Percentiles rank a stretch among this genome's conserved stretches.
phyloP scores from a whole-genome alignment of 2,888 invertebrate species.

The Pseudeuparius sepicola region DNA sequence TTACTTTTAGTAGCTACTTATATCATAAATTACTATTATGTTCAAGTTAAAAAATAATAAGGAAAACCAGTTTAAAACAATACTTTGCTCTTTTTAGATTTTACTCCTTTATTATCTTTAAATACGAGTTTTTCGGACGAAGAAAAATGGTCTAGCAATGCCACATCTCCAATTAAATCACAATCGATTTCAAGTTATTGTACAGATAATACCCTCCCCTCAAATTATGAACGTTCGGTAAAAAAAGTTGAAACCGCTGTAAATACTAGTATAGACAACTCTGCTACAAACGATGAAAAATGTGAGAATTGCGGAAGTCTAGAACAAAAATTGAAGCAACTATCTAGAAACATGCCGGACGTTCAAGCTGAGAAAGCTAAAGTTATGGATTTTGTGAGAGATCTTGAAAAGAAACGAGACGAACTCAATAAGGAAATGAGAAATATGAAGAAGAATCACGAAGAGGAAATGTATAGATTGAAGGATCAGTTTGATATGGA shows the following conservation, averaged over 20 bases:
- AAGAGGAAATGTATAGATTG: slow-evolving; percentile 54
- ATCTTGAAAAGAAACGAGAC: slow-evolving; percentile 34
- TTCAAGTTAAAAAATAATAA: too few relatives aligned
- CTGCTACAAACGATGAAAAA: too few relatives aligned
- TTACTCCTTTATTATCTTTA: too few relatives aligned
- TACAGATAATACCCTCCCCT: slow-evolving; percentile 19
- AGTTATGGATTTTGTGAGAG: slow-evolving; percentile 39
- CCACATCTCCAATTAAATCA: slow-evolving; percentile 19
- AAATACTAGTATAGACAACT: slow-evolving; percentile 22
- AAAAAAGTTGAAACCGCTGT: slow-evolving; percentile 21
- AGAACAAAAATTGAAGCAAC: slow-evolving; percentile 37
- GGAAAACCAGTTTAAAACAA: too few relatives aligned
- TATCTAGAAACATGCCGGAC: slow-evolving; percentile 42
- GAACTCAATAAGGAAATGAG: slow-evolving; percentile 45
- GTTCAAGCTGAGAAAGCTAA: slow-evolving; percentile 43
- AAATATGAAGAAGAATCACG: slow-evolving; percentile 45
- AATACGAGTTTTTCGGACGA: slow-evolving; percentile 24
- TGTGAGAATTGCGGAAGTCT: slow-evolving; percentile 23
- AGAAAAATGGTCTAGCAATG: slow-evolving; percentile 24
- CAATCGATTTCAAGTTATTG: too few relatives aligned
- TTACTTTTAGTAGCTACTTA: too few relatives aligned
- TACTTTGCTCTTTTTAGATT: too few relatives aligned
- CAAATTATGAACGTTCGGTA: not conserved
- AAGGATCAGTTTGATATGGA: slow-evolving; percentile 53
- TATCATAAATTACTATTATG: too few relatives aligned